Conservation (phyloP, 92 coral and sea anemone genomes). For the Hydrozoanthus gracilis region DNA sequence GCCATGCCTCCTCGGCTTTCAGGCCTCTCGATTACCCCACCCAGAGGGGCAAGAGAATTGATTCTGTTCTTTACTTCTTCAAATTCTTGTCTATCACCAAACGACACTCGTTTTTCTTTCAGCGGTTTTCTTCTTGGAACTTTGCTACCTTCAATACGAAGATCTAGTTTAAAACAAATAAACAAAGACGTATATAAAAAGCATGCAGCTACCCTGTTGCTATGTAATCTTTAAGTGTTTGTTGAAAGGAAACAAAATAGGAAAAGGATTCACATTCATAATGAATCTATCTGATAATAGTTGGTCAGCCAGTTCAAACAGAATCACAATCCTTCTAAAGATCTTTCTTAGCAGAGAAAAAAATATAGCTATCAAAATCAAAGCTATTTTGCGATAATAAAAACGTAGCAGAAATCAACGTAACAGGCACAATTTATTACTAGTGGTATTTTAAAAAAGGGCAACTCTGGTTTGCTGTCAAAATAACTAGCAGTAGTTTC, state of each 20-base stretch:
- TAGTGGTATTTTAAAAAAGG: no score
- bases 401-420: no score
- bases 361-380: no score
- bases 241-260: neutral
- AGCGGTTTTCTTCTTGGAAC: conserved; percentile 75
- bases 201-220: neutral
- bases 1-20: conserved; percentile 92
- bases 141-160: conserved; percentile 76
- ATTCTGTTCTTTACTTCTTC: conserved; percentile 71
- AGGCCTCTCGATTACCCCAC: conserved; percentile 82
- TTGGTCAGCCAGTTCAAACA: neutral
- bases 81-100: conserved; percentile 72
- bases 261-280: neutral
- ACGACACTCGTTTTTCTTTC: conserved; percentile 78
- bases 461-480: no score
- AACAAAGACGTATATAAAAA: neutral
- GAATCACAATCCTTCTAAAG: neutral
- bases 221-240: neutral
- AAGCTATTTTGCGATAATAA: no score
- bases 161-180: conserved; percentile 54
- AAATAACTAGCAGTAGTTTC: no score
- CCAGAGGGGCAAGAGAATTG: conserved; percentile 68
- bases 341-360: no score
- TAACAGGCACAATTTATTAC: no score
- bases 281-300: neutral